These are phyloP conservation scores for Synanthedon andrenaeformis DNA, from an alignment of 2,888 invertebrate species.

Conservation along the genomic window DNA sequence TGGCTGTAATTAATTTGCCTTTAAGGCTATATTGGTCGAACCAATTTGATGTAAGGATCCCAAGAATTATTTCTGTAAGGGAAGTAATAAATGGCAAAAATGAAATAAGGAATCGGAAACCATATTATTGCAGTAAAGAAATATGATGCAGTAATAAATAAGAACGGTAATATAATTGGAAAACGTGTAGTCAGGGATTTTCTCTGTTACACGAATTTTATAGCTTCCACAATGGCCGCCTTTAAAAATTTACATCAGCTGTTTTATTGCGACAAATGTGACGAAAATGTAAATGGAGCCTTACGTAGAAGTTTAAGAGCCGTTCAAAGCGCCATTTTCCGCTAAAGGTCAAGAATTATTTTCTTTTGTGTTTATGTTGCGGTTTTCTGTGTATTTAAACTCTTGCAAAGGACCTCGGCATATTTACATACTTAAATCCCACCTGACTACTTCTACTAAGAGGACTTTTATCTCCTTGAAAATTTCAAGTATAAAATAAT, in stretches of 20 bases:
- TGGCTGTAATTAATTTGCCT: too few relatives aligned
- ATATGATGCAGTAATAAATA: neutral
- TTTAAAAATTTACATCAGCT: slow-evolving; percentile 40
- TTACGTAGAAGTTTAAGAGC: slow-evolving; percentile 21
- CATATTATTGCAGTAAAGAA: neutral
- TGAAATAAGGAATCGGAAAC: neutral
- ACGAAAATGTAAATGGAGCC: slow-evolving; percentile 44
- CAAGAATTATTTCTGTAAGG: neutral
- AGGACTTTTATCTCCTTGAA: too few relatives aligned
- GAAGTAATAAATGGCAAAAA: neutral
- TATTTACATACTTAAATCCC: too few relatives aligned
- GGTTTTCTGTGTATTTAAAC: too few relatives aligned
- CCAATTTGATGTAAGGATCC: too few relatives aligned
- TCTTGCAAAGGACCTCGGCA: too few relatives aligned
- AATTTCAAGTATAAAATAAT: too few relatives aligned
- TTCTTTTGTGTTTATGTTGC: neutral
- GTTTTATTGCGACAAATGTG: slow-evolving; percentile 51
- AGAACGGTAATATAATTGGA: slow-evolving; percentile 5
- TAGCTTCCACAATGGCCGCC: slow-evolving; percentile 39
- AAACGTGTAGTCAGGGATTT: slow-evolving; percentile 10
- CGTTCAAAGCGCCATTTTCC: slow-evolving; percentile 25
- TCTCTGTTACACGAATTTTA: slow-evolving; percentile 33
- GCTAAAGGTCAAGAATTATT: slow-evolving; percentile 23
- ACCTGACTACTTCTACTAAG: too few relatives aligned
- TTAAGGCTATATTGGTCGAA: too few relatives aligned